Evolutionary conservation across 2,113 vertebrate species (phyloP), one percentile per base, ranked within the genome.

Genomic region (Atractosteus spatula): DNA sequence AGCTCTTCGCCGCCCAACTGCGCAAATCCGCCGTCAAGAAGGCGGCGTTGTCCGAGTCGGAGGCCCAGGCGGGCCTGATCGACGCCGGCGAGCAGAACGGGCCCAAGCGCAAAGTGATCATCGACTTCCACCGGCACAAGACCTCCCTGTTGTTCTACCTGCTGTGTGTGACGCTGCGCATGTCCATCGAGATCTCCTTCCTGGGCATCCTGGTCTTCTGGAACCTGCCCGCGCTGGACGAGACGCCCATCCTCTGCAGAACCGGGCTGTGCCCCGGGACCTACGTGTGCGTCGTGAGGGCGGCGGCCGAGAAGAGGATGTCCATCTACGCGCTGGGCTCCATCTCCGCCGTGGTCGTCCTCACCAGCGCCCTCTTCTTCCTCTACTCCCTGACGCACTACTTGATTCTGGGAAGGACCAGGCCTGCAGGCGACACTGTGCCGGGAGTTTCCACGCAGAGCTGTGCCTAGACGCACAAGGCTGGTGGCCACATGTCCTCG

Each of bases 1-100:
- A 88, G 69, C 69, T 83, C 62, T 86, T 92, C 71, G n/a, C 85
- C 74, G 82, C 75, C 29, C 74, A 85, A 45, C 51, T 86, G 57
- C 11, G 29, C 55, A 68, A 75, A 0, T 1, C 75, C 8, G 71
- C 79, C 11, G 74, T 65, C 69, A 84, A 86, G 73, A 43, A 69
- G 41, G 76, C 63, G 45, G 70, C 61, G 62, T 54, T 78, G 68
- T 47, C 5, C 64, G 69, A 16, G 7, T 76, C 63, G 74, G 76
- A 71, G 78, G 68, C 43, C 42, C 0, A 13, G 1, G 44, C 0
- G 1, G 64, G 54, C 12, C 3, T 56, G 59, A 54, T 70, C 41
- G 72, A 71, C 57, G 74, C 80, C 43, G 59, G 8, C 3, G 7
- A 51, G 47, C 47, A 51, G 47, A 10, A 51, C 10, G 47, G 47